Evolutionary conservation across 2,888 invertebrate genomes (phyloP), one percentile per base, ranked within the genome.

Genomic region (Rosalia funebris): DNA sequence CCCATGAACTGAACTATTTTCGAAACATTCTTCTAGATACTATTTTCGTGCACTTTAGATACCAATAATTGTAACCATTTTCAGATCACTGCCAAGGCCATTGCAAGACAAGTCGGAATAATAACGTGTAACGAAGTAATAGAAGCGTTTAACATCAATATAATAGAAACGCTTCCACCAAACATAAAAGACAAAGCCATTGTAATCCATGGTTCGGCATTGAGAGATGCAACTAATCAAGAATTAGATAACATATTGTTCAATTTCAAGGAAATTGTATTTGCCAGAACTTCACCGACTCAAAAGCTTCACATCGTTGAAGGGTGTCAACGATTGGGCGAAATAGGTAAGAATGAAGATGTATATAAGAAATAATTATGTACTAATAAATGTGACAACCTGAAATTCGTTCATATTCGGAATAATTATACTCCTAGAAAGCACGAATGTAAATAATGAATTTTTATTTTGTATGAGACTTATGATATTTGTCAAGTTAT

Each of bases 271-370:
- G 89, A 89, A 74, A 87, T 88, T 37, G 88, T 89, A 1, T 89
- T 89, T 71, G 88, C 88, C 0, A 78, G 86, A 17, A 85, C 85
- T 0, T 84, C 84, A 1, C 85, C 85, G 0, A 83, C 84, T 1
- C 85, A 86, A 64, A 85, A 86, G 57, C 68, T 85, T 9, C 84
- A 86, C 55, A 89, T 89, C 68, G 89, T 89, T 7, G 94, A 95
- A 81, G 93, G 92, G 48, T 94, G 91, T 76, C 94, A 94, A 79
- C 83, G 90, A 47, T 83, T 87, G 46, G 91, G 91, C 12, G 88
- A 87, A 60, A 89, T 93, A 67, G 93, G 93, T 55, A 91, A 57
- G 25, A 25, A 25, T n/a, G n/a, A n/a, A n/a, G n/a, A n/a, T n/a
- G n/a, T n/a, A n/a, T n/a, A n/a, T n/a, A n/a, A n/a, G n/a, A n/a